Base-by-base conservation (phyloP, 2,888 invertebrate genomes). In the Endomychus coccineus region DNA sequence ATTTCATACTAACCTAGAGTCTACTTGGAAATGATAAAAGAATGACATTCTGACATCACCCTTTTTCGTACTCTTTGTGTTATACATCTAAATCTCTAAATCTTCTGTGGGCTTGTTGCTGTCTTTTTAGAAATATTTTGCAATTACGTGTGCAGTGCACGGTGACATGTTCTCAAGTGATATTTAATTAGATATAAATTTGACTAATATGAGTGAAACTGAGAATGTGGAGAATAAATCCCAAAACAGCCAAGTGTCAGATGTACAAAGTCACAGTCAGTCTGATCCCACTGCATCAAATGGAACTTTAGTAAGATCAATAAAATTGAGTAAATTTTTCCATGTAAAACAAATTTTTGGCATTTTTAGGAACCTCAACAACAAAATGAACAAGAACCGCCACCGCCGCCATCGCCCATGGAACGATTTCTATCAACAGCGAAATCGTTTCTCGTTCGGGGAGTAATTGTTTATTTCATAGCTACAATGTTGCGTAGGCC, bases 381-480 rank as follows among this genome's bases (percentile, higher is more conserved):
- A 14, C 37, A 38, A 39, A 48, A 46, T 40, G 39, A 36, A 39
- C 34, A 30, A 30, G 39, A 29, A 52, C 55, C 57, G 42, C 54
- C 53, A 33, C 53, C 62, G 33, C 80, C 77, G 54, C 80, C 81
- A 14, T 67, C 76, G 6, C 77, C 75, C 64, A 61, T 81, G 67
- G 86, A 86, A 61, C 84, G 85, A 3, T 86, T 86, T 59, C 80
- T 88, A 62, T 80, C 85, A 1, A 74, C 92, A 42, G 75, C 83
- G 4, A 94, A 94, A 66, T 86, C 90, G 1, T 69, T 95, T 39
- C 79, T 92, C 28, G 73, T 95, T 34, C 75, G 95, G 52, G 91
- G 85, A 41, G 68, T 95, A 36, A 83, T 96, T 45, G 87, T 96
- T 46, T 96, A 95, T 67, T 89, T 92, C 58, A 84, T 96, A 24